A percentile compares a stretch with the other conserved stretches of the same genome.
Conservation (phyloP, 2,113 vertebrate genomes). For the Chaetura pelagica region DNA sequence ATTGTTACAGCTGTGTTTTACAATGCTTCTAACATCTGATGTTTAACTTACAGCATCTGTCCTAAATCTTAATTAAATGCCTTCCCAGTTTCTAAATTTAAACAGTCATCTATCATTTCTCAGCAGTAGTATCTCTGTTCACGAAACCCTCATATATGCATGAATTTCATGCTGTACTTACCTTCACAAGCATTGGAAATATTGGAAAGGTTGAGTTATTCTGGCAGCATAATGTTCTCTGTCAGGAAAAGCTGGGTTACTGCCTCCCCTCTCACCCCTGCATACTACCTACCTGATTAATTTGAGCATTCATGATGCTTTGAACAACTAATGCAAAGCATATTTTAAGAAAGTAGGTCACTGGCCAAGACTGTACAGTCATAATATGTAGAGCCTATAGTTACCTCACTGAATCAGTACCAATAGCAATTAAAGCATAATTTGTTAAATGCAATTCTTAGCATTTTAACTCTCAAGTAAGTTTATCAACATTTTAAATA, state of each 20-base stretch:
- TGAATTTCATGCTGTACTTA: not conserved
- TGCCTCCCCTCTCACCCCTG: not conserved
- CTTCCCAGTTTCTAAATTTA: slow-evolving; percentile 41
- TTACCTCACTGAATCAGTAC: not conserved
- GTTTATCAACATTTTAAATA: slow-evolving; percentile 3
- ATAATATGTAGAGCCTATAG: not conserved
- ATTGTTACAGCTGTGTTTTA: slow-evolving; percentile 16
- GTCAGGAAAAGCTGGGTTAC: not conserved
- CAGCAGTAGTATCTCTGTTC: not conserved
- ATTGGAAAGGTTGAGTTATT: not conserved
- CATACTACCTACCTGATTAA: not conserved
- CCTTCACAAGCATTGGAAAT: not conserved
- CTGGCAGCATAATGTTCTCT: not conserved
- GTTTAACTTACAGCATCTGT: slow-evolving; percentile 33
- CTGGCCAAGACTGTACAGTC: not conserved
- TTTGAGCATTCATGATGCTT: not conserved
- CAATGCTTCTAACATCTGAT: slow-evolving; percentile 9
- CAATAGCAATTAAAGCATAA: not conserved
- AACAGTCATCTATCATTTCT: slow-evolving; percentile 7
- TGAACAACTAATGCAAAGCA: not conserved
- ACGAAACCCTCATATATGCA: not conserved
- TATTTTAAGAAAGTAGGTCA: not conserved
- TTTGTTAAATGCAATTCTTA: not conserved
- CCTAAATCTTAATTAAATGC: slow-evolving; percentile 66
- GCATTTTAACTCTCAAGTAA: not conserved